phyloP scores from a whole-genome alignment of 1,140 invertebrate species.

The Melitaea cinxia region DNA sequence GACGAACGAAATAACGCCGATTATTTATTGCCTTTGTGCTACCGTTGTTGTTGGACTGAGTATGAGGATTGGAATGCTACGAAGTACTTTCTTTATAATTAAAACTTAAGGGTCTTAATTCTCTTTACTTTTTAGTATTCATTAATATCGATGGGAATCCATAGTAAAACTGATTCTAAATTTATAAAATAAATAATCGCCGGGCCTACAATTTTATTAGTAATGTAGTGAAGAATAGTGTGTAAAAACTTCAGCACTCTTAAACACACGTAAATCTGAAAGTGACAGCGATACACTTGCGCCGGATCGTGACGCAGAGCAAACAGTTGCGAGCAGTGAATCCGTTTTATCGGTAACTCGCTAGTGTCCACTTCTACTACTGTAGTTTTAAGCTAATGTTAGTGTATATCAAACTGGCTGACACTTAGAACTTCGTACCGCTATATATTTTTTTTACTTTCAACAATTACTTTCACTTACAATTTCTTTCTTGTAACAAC shows the following conservation, averaged over 20 bases:
- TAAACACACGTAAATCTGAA: background rate
- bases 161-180: too few species aligned
- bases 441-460: too few species aligned
- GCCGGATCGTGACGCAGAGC: background rate
- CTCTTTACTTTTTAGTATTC: too few species aligned
- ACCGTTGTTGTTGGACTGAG: background rate
- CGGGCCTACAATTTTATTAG: background rate
- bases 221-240: background rate
- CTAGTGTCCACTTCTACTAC: background rate
- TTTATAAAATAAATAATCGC: too few species aligned
- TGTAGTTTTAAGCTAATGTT: too few species aligned
- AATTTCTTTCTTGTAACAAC: too few species aligned
- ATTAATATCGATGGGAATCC: too few species aligned
- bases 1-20: slow-evolving; percentile 8
- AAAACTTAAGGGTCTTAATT: background rate
- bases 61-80: background rate
- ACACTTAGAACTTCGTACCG: too few species aligned
- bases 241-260: background rate
- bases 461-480: too few species aligned
- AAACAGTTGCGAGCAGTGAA: background rate
- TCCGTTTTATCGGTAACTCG: background rate
- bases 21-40: slow-evolving; percentile 12
- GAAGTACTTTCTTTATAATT: background rate
- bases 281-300: slow-evolving; percentile 12
- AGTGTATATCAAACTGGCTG: too few species aligned